Percentiles rank a stretch among this genome's conserved stretches.
Conservation (phyloP, 2,797 vertebrate species). For the Mormyrus proboscirostris region DNA sequence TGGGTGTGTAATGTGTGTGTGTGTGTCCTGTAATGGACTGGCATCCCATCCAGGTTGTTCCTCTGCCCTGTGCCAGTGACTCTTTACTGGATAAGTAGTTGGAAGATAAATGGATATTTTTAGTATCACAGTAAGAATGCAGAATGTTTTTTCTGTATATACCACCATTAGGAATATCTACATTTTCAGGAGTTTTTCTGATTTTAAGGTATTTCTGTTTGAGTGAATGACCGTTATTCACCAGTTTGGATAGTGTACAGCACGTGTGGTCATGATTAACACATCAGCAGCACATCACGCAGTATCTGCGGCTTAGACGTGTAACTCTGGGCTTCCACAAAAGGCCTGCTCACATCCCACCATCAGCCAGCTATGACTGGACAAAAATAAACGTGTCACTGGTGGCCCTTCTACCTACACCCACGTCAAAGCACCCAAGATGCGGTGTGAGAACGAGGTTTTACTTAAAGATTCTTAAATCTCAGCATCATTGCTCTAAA, state of each 20-base stretch:
- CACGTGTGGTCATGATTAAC: neutral
- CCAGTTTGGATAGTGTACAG: constrained; percentile 48
- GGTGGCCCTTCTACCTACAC: neutral
- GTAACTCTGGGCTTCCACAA: constrained; percentile 36
- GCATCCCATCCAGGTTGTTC: neutral
- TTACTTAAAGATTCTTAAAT: neutral
- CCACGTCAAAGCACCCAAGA: neutral
- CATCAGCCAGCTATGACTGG: constrained; percentile 14
- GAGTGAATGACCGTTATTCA: neutral
- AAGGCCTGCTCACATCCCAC: constrained; percentile 28
- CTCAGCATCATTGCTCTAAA: neutral
- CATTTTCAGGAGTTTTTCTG: neutral
- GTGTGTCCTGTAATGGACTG: neutral
- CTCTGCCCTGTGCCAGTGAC: neutral
- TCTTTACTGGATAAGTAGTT: neutral
- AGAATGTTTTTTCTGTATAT: neutral
- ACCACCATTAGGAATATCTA: neutral
- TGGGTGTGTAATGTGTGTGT: neutral
- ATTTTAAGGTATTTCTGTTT: neutral
- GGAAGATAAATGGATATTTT: neutral
- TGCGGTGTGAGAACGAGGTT: neutral
- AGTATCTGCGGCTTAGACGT: constrained; percentile 30
- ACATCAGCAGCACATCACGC: constrained; percentile 28
- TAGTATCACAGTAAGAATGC: neutral
- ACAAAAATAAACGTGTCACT: constrained; percentile 28